phyloP scores from a whole-genome alignment of 2,113 vertebrate species.

The Potamarius usumacintae region DNA sequence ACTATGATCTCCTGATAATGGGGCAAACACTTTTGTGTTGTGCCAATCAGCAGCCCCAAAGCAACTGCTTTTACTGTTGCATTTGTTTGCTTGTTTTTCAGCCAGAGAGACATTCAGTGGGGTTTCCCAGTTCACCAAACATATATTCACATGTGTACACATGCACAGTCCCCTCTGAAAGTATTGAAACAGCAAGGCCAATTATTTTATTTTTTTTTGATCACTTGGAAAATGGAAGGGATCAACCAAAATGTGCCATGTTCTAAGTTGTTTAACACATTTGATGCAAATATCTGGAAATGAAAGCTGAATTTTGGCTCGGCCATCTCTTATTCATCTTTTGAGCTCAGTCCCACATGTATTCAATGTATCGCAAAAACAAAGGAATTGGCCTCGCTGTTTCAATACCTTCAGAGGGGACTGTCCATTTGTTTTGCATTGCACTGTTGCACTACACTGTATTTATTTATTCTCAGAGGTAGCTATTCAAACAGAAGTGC shows the following conservation, averaged over 20 bases:
- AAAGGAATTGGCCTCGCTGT: not conserved
- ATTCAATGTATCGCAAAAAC: not conserved
- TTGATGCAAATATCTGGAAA: not conserved
- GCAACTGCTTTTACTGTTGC: not conserved
- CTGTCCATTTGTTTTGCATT: not conserved
- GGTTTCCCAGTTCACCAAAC: not conserved
- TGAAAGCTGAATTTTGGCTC: not conserved
- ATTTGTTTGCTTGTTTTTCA: no score
- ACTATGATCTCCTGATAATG: not conserved
- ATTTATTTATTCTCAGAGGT: constrained; percentile 14
- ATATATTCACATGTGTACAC: not conserved
- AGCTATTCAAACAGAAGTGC: constrained; percentile 13
- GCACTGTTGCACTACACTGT: not conserved
- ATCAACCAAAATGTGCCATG: not conserved
- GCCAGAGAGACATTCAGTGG: not conserved
- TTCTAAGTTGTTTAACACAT: not conserved
- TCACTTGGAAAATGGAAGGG: not conserved
- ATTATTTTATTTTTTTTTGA: not conserved
- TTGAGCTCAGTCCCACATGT: not conserved
- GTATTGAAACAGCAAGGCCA: not conserved
- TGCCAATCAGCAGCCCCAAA: not conserved
- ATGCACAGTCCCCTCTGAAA: not conserved
- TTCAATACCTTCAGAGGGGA: not conserved
- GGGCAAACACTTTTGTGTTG: not conserved
- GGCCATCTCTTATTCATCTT: not conserved